These are phyloP conservation scores for Acipenser transmontanus DNA, from an alignment of 2,797 vertebrate genomes.

Conservation along the genomic window DNA sequence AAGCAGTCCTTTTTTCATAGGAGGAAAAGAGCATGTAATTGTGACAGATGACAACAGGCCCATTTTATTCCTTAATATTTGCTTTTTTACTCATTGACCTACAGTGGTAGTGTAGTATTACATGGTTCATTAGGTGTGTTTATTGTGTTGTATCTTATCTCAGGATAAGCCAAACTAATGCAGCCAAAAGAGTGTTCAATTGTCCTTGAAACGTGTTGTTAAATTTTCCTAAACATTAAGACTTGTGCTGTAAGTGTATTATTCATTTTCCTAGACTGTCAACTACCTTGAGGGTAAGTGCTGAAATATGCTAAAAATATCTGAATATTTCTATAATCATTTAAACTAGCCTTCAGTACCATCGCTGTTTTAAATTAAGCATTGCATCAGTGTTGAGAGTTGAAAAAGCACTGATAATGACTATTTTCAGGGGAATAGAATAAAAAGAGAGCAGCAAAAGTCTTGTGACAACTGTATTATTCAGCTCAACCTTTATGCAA, in stretches of 20 bases:
- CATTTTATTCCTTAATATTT: slow-evolving; percentile 17
- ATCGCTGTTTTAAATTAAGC: slow-evolving; percentile 31
- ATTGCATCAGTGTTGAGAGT: slow-evolving; percentile 26
- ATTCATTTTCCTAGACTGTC: slow-evolving; percentile 32
- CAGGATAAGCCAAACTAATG: slow-evolving; percentile 34
- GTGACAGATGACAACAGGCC: slow-evolving; percentile 33
- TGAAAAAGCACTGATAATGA: slow-evolving; percentile 15
- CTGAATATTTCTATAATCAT: slow-evolving; percentile 25
- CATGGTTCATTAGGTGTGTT: slow-evolving; percentile 41
- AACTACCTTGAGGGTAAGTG: slow-evolving; percentile 23
- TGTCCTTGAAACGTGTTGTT: slow-evolving; percentile 40
- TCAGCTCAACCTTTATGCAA: too few relatives aligned
- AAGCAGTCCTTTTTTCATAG: too few relatives aligned
- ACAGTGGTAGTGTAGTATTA: slow-evolving; percentile 30
- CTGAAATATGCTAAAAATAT: slow-evolving; percentile 29
- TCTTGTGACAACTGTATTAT: too few relatives aligned
- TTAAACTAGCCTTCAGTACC: slow-evolving; percentile 1
- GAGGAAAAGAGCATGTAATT: slow-evolving; percentile 27
- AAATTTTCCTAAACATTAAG: slow-evolving; percentile 21
- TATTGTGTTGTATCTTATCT: slow-evolving; percentile 33
- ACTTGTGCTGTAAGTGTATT: slow-evolving; percentile 22
- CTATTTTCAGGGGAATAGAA: too few relatives aligned
- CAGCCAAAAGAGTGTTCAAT: slow-evolving; percentile 40
- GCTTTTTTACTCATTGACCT: slow-evolving; percentile 38
- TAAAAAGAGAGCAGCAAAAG: too few relatives aligned